A percentile compares a stretch with the other conserved stretches of the same genome.
phyloP scores from a whole-genome alignment of 2,888 invertebrate species.

The Tenthredo livida region DNA sequence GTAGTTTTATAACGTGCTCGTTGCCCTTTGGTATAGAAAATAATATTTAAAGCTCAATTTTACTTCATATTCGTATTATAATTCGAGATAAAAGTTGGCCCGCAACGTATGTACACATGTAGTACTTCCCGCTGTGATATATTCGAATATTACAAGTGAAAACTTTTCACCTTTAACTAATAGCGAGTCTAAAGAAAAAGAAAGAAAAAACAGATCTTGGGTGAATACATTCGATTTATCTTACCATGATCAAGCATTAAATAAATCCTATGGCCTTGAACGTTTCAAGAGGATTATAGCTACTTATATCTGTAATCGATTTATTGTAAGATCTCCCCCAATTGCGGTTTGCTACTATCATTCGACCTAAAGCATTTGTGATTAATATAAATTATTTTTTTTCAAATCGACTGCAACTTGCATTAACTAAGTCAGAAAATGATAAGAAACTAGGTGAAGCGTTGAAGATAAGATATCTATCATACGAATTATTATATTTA shows the following conservation, averaged over 20 bases:
- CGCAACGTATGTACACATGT: not conserved
- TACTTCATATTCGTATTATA: not conserved
- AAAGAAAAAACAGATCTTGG: not conserved
- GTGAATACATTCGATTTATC: not conserved
- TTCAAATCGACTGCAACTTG: not conserved
- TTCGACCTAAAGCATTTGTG: not conserved
- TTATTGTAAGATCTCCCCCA: not conserved
- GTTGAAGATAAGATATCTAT: not conserved
- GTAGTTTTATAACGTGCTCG: not conserved
- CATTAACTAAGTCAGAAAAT: not conserved
- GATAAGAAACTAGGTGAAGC: not conserved
- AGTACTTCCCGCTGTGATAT: constrained; percentile 22
- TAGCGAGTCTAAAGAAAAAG: not conserved
- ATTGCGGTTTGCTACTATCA: not conserved
- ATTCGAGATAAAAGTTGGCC: not conserved
- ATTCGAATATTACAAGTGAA: constrained; percentile 19
- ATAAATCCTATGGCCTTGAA: not conserved
- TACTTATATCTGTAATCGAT: constrained; percentile 1
- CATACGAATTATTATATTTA: not conserved
- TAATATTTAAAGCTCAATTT: constrained; percentile 8
- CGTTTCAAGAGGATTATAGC: not conserved
- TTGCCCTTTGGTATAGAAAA: not conserved
- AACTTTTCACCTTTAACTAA: not conserved
- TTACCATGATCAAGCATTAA: not conserved
- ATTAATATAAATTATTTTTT: not conserved